A percentile compares a stretch with the other conserved stretches of the same genome.
phyloP scores from a whole-genome alignment of 1,140 invertebrate species.

The Drosophila ficusphila region DNA sequence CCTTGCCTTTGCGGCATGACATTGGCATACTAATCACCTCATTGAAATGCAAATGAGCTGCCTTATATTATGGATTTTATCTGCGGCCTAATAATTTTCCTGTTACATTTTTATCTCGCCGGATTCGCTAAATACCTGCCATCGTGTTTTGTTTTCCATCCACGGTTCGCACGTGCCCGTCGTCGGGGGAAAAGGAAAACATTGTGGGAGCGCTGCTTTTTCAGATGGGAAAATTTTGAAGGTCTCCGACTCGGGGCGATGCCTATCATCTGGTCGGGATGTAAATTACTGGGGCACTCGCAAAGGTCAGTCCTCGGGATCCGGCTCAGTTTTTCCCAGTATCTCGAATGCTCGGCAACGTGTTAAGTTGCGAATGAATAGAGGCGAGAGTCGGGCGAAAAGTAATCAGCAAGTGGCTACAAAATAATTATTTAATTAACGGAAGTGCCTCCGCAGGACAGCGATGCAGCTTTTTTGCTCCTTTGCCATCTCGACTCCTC shows the following conservation, averaged over 20 bases:
- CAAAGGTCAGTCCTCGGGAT: conserved; percentile 18
- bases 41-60: conserved; percentile 77
- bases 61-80: conserved; percentile 66
- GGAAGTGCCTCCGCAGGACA: conserved; percentile 58
- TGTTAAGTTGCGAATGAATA: conserved; percentile 68
- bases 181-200: conserved; percentile 16
- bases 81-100: conserved; percentile 69
- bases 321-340: not conserved
- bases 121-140: conserved; percentile 56
- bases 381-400: conserved; percentile 46
- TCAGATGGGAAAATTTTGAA: conserved; percentile 15
- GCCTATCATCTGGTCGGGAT: conserved; percentile 27
- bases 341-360: conserved; percentile 8
- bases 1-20: conserved; percentile 32
- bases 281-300: conserved; percentile 7
- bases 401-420: conserved; percentile 78
- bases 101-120: conserved; percentile 52
- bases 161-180: conserved; percentile 28
- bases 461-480: conserved; percentile 5
- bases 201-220: conserved; percentile 11
- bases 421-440: conserved; percentile 83
- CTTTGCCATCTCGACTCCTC: conserved; percentile 5
- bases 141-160: conserved; percentile 21
- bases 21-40: conserved; percentile 72
- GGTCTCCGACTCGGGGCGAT: conserved; percentile 15